Evolutionary conservation across 2,888 invertebrate genomes (phyloP), one percentile per base, ranked within the genome.

Genomic region (Lampropteryx suffumata): DNA sequence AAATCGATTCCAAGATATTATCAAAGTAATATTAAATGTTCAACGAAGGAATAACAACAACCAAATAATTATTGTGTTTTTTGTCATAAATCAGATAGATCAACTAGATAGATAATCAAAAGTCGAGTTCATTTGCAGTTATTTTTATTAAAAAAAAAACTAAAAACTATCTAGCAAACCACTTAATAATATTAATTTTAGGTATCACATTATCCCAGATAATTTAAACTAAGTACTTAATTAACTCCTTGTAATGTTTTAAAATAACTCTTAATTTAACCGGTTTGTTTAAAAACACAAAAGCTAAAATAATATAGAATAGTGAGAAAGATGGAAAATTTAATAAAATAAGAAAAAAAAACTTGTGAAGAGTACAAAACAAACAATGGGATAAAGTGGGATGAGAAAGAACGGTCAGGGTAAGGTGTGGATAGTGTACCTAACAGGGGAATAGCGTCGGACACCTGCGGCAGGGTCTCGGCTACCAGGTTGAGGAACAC

Each of bases 401-500:
- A 79, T 73, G 70, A 81, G 74, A 69, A 36, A 57, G 70, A 79
- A 77, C 71, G 66, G 70, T 72, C 60, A 68, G 74, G 84, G 77
- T 69, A 70, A 78, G 84, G 85, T 79, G 69, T 85, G 89, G 88
- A 75, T 67, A 79, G 88, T 93, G 94, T 96, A 97, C 99, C 99
- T 96, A 99, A 98, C 93, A 99, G 94, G 92, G 99, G 99, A 92
- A 99, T 98, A 92, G 99, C 98, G 93, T 99, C 99, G 92, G 99
- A 99, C 92, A 99, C 99, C 94, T 97, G 98, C 91, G 99, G 99
- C 95, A 99, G 97, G 92, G 98, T 98, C 95, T 99, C 98, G 77
- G 98, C 98, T 92, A 99, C 98, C 94, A 99, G 96, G 94, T 99
- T 97, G 93, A 99, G 96, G 94, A 99, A 99, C 93, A 99, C 98